phyloP scores from a whole-genome alignment of 2,888 invertebrate species.

The Parnassius glacialis region DNA sequence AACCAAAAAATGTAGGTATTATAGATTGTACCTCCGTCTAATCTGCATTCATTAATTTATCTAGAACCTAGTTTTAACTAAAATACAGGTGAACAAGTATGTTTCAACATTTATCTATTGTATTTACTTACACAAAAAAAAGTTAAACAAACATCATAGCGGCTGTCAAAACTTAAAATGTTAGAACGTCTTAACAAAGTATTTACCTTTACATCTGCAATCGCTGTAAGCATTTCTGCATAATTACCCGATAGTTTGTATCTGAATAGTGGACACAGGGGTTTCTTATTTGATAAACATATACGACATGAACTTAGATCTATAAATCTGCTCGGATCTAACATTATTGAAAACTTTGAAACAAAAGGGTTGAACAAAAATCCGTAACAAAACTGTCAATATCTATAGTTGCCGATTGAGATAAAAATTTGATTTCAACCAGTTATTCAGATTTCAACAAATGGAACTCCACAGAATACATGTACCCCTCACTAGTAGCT shows the following conservation, averaged over 20 bases:
- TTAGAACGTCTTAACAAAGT: neutral
- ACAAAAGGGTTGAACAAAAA: slow-evolving; percentile 47
- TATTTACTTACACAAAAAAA: neutral
- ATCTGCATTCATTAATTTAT: too few species aligned
- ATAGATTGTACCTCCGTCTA: too few species aligned
- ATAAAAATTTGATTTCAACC: slow-evolving; percentile 24
- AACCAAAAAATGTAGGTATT: too few species aligned
- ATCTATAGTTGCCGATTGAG: slow-evolving; percentile 31
- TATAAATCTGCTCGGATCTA: slow-evolving; percentile 47
- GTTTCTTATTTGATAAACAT: slow-evolving; percentile 67
- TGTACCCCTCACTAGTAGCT: too few species aligned
- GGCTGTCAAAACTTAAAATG: neutral
- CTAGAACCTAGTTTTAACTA: too few species aligned
- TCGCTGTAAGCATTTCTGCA: slow-evolving; percentile 76
- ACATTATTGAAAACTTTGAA: slow-evolving; percentile 47
- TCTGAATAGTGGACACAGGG: slow-evolving; percentile 69
- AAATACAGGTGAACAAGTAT: too few species aligned
- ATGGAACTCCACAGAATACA: too few species aligned
- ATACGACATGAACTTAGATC: slow-evolving; percentile 71
- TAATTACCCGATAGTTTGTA: slow-evolving; percentile 75
- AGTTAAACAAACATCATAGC: neutral
- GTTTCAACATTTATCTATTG: too few species aligned
- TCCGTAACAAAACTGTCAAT: slow-evolving; percentile 45
- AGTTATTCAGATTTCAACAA: neutral
- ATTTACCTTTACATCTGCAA: slow-evolving; percentile 72